These are phyloP conservation scores for Linepithema humile DNA, from an alignment of 1,140 invertebrate species.

Conservation along the genomic window DNA sequence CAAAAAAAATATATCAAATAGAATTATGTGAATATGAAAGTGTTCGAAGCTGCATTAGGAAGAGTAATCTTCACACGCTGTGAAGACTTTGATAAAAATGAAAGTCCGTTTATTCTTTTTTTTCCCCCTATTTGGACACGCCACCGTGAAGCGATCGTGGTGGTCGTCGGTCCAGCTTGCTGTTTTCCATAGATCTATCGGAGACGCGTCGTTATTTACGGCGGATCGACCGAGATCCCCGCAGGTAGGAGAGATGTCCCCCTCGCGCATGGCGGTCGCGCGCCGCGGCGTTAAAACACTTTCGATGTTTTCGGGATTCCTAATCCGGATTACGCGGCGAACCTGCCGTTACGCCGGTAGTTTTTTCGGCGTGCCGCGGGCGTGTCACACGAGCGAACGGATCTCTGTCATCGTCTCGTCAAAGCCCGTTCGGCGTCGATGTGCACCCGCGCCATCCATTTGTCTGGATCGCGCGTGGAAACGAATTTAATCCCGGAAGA, in stretches of 20 bases:
- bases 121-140: not conserved
- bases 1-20: too few relatives aligned
- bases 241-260: conserved; percentile 49
- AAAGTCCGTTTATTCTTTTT: not conserved
- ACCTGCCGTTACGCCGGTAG: conserved; percentile 74
- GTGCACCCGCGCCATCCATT: conserved; percentile 44
- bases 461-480: conserved; percentile 64
- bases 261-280: conserved; percentile 25
- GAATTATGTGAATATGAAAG: not conserved
- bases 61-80: not conserved
- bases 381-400: conserved; percentile 55
- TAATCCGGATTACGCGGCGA: conserved; percentile 82
- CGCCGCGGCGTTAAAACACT: conserved; percentile 78
- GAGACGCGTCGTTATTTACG: conserved; percentile 33
- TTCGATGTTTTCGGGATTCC: conserved; percentile 81
- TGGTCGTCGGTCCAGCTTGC: conserved; percentile 27
- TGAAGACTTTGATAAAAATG: conserved; percentile 22
- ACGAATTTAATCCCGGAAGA: conserved; percentile 56
- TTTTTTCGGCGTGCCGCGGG: conserved; percentile 48
- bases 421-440: conserved; percentile 37
- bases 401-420: conserved; percentile 42
- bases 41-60: not conserved
- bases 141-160: conserved; percentile 17
- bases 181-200: conserved; percentile 51
- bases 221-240: conserved; percentile 59